phyloP scores from a whole-genome alignment of 1,140 invertebrate genomes.

The Monomorium pharaonis region DNA sequence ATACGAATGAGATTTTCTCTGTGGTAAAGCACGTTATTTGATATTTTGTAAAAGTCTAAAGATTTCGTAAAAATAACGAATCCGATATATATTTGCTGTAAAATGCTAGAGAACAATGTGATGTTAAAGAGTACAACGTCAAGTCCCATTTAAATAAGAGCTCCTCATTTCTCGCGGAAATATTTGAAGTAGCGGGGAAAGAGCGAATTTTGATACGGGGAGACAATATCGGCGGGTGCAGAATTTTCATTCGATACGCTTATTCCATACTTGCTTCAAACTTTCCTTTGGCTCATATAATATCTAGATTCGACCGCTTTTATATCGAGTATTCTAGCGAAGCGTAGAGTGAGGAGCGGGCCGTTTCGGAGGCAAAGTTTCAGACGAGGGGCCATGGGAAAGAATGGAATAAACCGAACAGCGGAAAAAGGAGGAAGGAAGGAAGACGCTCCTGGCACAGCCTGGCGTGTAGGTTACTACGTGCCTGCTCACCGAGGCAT shows the following conservation, averaged over 20 bases:
- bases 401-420: conserved; percentile 50
- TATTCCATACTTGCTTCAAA: conserved; percentile 51
- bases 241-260: conserved; percentile 46
- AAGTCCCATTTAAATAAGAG: background rate
- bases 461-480: conserved; percentile 78
- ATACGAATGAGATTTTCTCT: conserved; percentile 3
- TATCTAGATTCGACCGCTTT: conserved; percentile 56
- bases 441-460: conserved; percentile 76
- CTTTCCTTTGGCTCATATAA: conserved; percentile 63
- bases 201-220: conserved; percentile 11
- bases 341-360: background rate
- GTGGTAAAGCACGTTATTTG: background rate
- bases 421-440: conserved; percentile 60
- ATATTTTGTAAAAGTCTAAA: background rate
- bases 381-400: conserved; percentile 51
- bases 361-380: conserved; percentile 63
- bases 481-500: conserved; percentile 76
- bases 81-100: background rate
- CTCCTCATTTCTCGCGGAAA: background rate
- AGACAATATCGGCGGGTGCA: conserved; percentile 5
- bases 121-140: background rate
- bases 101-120: background rate
- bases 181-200: background rate
- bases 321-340: conserved; percentile 61
- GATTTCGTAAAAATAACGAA: conserved; percentile 18